phyloP scores from a whole-genome alignment of 2,797 vertebrate genomes.

The Dipus sagitta region DNA sequence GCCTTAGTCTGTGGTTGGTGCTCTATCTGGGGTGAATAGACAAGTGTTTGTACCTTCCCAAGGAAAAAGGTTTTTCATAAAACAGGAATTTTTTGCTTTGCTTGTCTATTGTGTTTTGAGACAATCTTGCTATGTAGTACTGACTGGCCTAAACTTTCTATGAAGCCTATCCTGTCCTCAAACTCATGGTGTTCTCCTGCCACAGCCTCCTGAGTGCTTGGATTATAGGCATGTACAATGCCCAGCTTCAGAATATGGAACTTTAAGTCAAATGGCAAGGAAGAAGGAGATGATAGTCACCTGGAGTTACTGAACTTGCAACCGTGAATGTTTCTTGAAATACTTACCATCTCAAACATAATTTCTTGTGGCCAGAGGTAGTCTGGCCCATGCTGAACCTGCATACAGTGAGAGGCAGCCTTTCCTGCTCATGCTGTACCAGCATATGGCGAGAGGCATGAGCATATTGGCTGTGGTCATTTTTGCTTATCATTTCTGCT shows the following conservation, averaged over 20 bases:
- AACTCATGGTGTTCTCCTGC: neutral
- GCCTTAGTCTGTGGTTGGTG: no score
- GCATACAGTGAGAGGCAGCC: neutral
- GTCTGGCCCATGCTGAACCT: neutral
- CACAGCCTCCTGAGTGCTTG: neutral
- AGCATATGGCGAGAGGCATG: no score
- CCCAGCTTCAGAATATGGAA: slow-evolving; percentile 7
- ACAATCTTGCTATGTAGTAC: neutral
- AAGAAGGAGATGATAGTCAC: neutral
- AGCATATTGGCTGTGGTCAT: neutral
- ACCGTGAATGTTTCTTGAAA: neutral
- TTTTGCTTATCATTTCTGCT: neutral
- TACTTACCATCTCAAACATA: neutral
- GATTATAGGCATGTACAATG: neutral
- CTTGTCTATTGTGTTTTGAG: neutral
- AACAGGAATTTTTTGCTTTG: no score
- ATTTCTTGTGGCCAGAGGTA: neutral
- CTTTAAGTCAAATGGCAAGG: neutral
- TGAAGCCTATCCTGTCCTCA: neutral
- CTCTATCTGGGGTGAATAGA: no score
- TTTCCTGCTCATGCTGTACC: neutral
- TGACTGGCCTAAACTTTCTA: neutral
- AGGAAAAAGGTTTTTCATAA: no score
- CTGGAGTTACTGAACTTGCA: neutral
- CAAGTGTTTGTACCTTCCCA: no score